Evolutionary conservation across 2,113 vertebrate species (phyloP).

Genomic region (Leuciscus idus): DNA sequence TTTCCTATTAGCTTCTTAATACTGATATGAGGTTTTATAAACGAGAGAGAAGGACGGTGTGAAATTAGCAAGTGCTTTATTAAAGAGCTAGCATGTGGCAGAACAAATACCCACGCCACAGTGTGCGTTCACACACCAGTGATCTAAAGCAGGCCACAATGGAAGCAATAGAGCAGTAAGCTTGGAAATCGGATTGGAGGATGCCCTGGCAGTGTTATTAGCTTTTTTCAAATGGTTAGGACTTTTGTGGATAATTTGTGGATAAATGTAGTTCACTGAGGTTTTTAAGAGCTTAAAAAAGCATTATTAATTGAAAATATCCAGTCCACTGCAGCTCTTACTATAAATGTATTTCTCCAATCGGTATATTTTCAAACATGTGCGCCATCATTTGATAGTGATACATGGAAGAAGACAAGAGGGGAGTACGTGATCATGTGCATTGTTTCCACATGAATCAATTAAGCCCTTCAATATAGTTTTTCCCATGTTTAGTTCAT

Average conservation of each 20-base stretch:
- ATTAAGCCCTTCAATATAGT: background rate
- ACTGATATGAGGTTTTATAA: constrained; percentile 36
- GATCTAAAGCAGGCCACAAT: constrained; percentile 11
- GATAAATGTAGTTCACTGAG: background rate
- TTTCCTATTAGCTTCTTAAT: constrained; percentile 47
- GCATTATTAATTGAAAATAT: background rate
- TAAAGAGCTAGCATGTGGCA: constrained; percentile 1
- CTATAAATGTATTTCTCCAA: background rate
- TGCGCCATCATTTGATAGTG: background rate
- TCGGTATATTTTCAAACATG: background rate
- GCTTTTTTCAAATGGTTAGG: background rate
- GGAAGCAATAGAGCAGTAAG: background rate
- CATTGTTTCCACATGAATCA: background rate
- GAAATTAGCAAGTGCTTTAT: constrained; percentile 35
- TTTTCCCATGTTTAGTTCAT: background rate
- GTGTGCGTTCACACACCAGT: background rate
- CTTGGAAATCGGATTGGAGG: constrained; percentile 7
- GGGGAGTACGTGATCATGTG: background rate
- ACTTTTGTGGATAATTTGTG: background rate
- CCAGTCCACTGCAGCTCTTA: background rate
- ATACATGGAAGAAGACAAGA: background rate
- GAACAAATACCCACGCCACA: constrained; percentile 38
- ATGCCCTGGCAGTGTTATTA: background rate
- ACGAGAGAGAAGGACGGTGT: constrained; percentile 9
- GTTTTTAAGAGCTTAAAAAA: background rate